A percentile compares a stretch with the other conserved stretches of the same genome.
phyloP scores from a whole-genome alignment of 2,113 vertebrate species.

The Gnathonemus longibarbis region DNA sequence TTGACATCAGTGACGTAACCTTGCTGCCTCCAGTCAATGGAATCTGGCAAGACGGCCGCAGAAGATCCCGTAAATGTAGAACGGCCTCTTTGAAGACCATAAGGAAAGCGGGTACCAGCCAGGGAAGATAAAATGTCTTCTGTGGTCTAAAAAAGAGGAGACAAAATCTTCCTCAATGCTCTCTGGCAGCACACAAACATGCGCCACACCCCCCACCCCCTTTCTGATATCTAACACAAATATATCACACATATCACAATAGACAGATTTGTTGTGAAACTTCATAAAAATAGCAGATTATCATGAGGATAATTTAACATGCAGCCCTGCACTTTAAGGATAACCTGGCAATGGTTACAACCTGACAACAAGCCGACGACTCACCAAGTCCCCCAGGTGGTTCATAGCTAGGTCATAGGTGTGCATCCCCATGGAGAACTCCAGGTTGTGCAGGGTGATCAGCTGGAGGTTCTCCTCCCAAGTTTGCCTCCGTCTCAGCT shows the following conservation, averaged over 20 bases:
- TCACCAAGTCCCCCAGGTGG: slow-evolving; percentile 75
- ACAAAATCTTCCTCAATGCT: background rate
- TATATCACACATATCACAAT: background rate
- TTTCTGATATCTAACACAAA: too few relatives aligned
- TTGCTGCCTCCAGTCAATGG: slow-evolving; percentile 66
- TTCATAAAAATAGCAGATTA: background rate
- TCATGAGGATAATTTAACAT: background rate
- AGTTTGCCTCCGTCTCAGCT: slow-evolving; percentile 49
- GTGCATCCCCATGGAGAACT: slow-evolving; percentile 67
- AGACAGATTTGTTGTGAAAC: background rate
- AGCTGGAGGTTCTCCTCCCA: slow-evolving; percentile 73
- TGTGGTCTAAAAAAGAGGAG: background rate
- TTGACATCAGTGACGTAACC: slow-evolving; percentile 66
- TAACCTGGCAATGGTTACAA: background rate
- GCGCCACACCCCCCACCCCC: too few relatives aligned
- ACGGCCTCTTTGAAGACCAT: background rate
- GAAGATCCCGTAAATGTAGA: rapidly evolving
- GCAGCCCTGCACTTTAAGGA: background rate
- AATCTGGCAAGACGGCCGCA: slow-evolving; percentile 26
- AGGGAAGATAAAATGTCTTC: background rate
- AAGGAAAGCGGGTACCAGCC: slow-evolving; percentile 23
- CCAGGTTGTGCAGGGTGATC: slow-evolving; percentile 77
- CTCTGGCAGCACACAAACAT: background rate
- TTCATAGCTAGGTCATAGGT: slow-evolving; percentile 81
- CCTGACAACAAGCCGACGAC: background rate